Base-by-base conservation (phyloP, 2,888 invertebrate species). In the Lutraria lutraria region DNA sequence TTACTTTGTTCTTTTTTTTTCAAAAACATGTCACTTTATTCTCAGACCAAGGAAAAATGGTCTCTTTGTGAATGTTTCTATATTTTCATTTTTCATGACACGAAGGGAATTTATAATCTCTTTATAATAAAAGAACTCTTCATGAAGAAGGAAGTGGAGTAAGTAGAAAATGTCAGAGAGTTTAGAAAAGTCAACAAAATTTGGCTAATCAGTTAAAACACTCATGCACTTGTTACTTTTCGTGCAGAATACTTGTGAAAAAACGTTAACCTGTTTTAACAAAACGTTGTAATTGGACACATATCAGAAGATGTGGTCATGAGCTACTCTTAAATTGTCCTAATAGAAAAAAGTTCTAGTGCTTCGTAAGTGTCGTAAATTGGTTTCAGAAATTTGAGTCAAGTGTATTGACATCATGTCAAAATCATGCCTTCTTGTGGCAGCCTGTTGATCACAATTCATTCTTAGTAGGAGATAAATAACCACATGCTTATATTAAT, bases 321-420 rank as follows among this genome's bases (percentile, higher is more conserved):
- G 76, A 79, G 54, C 21, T 43, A 29, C 56, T 21, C 79, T 63
- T n/a, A 54, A 16, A 25, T 84, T 52, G 43, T 15, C 25, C 31
- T 53, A 52, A 29, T 84, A 72, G 15, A 43, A 52, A 53, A 53
- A 16, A 29, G 16, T 54, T 85, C 53, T 54, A 85, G 54, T 79
- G 79, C 8, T 29, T 84, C 6, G 13, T 76, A 85, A 85, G 85
- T 72, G 29, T 15, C 31, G 12, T 31, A 4, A 85, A 79, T 72
- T 79, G 85, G 53, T 60, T 85, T 4, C 31, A 60, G 85, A 80
- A 85, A 85, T 85, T n/a, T 60, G 85, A 85, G 79, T 85, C 85
- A 85, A 85, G 85, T 80, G 34, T 21, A 56, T 60, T 54, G 60
- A 52, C 54, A 29, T 52, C 29, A 34, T 52, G 63, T 68, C 63